Evolutionary conservation across 2,113 vertebrate species (phyloP), one percentile per base, ranked within the genome.

Genomic region (Pelusios castaneus): DNA sequence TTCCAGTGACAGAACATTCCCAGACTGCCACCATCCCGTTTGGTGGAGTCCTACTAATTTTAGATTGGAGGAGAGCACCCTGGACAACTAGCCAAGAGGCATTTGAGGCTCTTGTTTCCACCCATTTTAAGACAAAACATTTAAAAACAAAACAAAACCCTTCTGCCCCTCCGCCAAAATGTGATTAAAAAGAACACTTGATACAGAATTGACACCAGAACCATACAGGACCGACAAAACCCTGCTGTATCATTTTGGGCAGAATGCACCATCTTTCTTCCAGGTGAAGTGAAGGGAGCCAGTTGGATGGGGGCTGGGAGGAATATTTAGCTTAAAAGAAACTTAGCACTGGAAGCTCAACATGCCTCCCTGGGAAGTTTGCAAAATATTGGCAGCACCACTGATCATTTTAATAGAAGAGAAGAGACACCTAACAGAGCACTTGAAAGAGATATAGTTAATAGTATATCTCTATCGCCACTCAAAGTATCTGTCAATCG

Each of bases 1-100:
- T 97, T 95, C 96, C n/a, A 75, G 97, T 96, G 90, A 97, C 95
- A 95, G 96, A 97, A 97, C 97, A 98, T 98, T 98, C 98, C 98
- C 98, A 98, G 98, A 97, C 98, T 98, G 95, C 95, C 97, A 97
- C 87, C 67, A 96, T 98, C 96, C 96, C 63, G 91, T 96, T 97
- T 96, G 94, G 94, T 96, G 91, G 94, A 95, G 94, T 87, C 95
- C 96, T 96, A 93, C 98, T 98, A 98, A 98, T 97, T 98, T 98
- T 98, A 98, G 97, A 97, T 83, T 87, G 90, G 91, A 96, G 91
- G 79, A 97, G 85, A 89, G 94, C 88, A 92, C 94, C 73, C 82
- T 94, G 96, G 91, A 95, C 96, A 95, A 97, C 96, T 95, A 97
- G 97, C 96, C 81, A 87, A 89, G 84, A 96, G 85, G 82, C 92